phyloP scores from a whole-genome alignment of 2,113 vertebrate genomes.

The Percina caprodes region DNA sequence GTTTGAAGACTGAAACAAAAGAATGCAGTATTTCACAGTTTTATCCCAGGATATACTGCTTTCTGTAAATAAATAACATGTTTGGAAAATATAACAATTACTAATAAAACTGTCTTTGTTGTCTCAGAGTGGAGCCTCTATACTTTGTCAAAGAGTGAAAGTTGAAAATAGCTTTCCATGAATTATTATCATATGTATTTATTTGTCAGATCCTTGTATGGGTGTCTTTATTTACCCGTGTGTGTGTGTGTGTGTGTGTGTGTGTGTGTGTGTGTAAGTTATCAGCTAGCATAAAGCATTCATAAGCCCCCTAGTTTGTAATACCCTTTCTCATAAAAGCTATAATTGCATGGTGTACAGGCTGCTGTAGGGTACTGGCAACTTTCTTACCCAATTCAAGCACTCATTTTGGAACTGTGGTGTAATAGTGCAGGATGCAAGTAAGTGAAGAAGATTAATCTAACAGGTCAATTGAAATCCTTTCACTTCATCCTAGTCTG shows the following conservation, averaged over 20 bases:
- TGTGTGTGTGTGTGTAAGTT: background rate
- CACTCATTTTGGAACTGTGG: slow-evolving; percentile 16
- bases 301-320: background rate
- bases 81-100: background rate
- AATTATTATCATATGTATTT: background rate
- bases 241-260: too few relatives aligned
- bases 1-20: slow-evolving; percentile 6
- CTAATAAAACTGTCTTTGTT: background rate
- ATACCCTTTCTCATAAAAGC: background rate
- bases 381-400: slow-evolving; percentile 27
- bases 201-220: background rate
- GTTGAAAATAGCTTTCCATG: background rate
- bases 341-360: background rate
- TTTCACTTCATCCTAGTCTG: slow-evolving; percentile 31
- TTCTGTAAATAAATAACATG: background rate
- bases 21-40: background rate
- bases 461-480: slow-evolving; percentile 40
- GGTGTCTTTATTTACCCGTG: background rate
- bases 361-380: background rate
- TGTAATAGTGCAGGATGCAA: background rate
- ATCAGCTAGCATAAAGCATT: slow-evolving; percentile 11
- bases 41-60: background rate
- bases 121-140: background rate
- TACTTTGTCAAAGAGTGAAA: background rate
- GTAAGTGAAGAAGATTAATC: slow-evolving; percentile 40